These are phyloP conservation scores for Parnassius apollo DNA, from an alignment of 2,888 invertebrate genomes.

Conservation along the genomic window DNA sequence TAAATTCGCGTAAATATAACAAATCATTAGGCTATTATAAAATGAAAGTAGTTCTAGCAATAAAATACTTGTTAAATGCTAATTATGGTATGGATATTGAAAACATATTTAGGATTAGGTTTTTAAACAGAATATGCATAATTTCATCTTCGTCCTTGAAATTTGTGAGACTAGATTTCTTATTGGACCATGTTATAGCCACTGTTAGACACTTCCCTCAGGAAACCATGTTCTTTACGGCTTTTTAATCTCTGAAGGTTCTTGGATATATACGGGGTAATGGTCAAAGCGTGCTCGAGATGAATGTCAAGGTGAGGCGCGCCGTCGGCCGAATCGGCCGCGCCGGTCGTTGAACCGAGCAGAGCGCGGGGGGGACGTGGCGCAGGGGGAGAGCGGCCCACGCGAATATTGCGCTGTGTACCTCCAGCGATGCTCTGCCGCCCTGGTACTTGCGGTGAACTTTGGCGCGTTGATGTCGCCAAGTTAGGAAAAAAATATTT, in stretches of 20 bases:
- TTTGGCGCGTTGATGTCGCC: conserved; percentile 32
- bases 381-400: conserved; percentile 63
- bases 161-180: too few relatives aligned
- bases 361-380: conserved; percentile 44
- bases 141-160: too few relatives aligned
- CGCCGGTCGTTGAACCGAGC: conserved; percentile 69
- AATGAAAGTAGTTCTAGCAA: too few relatives aligned
- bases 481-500: not conserved
- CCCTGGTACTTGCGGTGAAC: conserved; percentile 61
- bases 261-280: conserved; percentile 62
- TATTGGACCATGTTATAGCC: not conserved
- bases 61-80: too few relatives aligned
- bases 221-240: not conserved
- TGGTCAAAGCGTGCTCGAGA: conserved; percentile 74
- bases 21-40: too few relatives aligned
- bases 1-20: too few relatives aligned
- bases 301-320: conserved; percentile 81
- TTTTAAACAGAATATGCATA: too few relatives aligned
- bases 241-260: not conserved
- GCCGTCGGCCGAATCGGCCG: conserved; percentile 77
- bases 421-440: conserved; percentile 62
- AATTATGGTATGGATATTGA: too few relatives aligned
- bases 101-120: too few relatives aligned
- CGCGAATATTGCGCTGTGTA: conserved; percentile 74
- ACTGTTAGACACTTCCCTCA: not conserved